Base-by-base conservation (phyloP, 2,888 invertebrate genomes). In the Blomia tropicalis region DNA sequence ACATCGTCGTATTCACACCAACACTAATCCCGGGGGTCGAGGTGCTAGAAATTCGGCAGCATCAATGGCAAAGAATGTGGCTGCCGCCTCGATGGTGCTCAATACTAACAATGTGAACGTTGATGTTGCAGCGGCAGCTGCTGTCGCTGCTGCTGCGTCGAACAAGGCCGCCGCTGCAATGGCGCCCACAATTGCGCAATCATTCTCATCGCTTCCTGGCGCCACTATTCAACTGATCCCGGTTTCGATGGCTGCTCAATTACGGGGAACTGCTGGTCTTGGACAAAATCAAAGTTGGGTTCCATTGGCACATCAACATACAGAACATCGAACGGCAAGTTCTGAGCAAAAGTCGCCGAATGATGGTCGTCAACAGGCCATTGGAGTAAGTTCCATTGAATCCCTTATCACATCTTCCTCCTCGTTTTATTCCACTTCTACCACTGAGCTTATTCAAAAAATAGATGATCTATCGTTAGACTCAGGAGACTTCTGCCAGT, bases 221-320 rank as follows among this genome's bases (percentile, higher is more conserved):
- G 58, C 65, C 22, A 64, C 65, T 25, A 63, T 65, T 30, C 65
- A 65, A 43, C 22, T 65, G 43, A 63, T 65, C 19, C 63, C 65
- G 22, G 63, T 65, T 30, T 56, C 54, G n/a, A 59, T 64, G 56
- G 54, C 60, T n/a, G 53, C 60, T 4, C 60, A 56, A 22, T 53
- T 60, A 27, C 1, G 60, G n/a, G 43, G 43, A 19, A 32, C 58
- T 36, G 36, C 36, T 17, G 36, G 7, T 7, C 36, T 36, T 7
- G 36, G 36, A 36, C 36, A 36, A 17, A 47, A 47, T 27, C 23
- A 22, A 22, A 25, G 22, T 22, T 25, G 27, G 22, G 23, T 47
- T 22, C 51, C 51, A 47, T n/a, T 47, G 7, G 51, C 51, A 7
- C 51, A 25, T 22, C 23, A 47, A 22, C 7, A 11, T 14, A 14